Conservation (phyloP, 2,888 invertebrate genomes). For the Podotricha telesiphe region DNA sequence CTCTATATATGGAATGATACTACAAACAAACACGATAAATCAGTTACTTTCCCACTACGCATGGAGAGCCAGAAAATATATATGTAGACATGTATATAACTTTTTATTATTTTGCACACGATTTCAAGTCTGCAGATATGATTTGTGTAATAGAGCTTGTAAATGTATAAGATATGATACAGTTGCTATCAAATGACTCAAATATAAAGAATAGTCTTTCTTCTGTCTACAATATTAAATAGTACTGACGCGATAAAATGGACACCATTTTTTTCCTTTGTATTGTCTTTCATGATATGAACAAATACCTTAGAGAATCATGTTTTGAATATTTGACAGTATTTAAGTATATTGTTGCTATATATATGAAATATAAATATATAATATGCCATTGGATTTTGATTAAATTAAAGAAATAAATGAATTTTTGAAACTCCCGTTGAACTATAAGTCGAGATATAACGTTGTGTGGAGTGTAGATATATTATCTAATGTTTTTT, state of each 20-base stretch:
- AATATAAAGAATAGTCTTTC: slow-evolving; percentile 19
- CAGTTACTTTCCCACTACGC: too few relatives aligned
- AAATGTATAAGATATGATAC: not conserved
- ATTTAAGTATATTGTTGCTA: not conserved
- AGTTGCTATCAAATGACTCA: slow-evolving; percentile 10
- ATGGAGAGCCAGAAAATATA: too few relatives aligned
- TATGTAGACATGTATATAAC: too few relatives aligned
- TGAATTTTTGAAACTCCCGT: too few relatives aligned
- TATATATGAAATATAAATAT: too few relatives aligned
- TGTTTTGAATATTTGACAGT: not conserved
- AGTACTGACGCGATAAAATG: slow-evolving; percentile 16
- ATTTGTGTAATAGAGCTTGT: not conserved
- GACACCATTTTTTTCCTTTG: slow-evolving; percentile 11
- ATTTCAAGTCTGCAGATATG: not conserved
- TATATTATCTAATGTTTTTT: too few relatives aligned
- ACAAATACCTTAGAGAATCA: not conserved
- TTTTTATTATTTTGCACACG: not conserved
- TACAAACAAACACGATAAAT: too few relatives aligned
- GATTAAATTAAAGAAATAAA: too few relatives aligned
- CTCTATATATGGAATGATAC: too few relatives aligned
- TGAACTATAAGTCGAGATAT: too few relatives aligned
- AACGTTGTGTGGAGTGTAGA: too few relatives aligned
- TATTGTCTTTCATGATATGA: slow-evolving; percentile 17
- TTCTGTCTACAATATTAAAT: slow-evolving; percentile 5
- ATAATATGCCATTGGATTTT: too few relatives aligned